These are phyloP conservation scores for Mythimna pallens DNA, from an alignment of 2,888 invertebrate genomes.

Conservation along the genomic window DNA sequence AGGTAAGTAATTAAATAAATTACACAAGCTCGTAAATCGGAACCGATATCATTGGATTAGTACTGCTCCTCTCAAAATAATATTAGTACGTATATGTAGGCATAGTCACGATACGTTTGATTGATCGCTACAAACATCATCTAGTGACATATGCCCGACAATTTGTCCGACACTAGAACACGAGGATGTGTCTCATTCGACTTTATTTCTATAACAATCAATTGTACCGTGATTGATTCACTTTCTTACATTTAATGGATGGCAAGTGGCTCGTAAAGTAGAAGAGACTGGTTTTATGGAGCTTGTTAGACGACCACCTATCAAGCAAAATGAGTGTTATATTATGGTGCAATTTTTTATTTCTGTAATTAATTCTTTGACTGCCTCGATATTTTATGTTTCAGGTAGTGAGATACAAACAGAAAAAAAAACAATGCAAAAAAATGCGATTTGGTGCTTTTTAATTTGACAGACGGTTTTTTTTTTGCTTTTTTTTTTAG, in stretches of 20 bases:
- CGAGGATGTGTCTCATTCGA: slow-evolving; percentile 8
- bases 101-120: slow-evolving; percentile 19
- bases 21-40: too few species aligned
- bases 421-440: too few species aligned
- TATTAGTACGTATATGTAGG: background rate
- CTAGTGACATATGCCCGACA: slow-evolving; percentile 28
- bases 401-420: too few species aligned
- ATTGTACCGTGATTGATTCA: slow-evolving; percentile 41
- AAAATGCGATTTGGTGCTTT: too few species aligned
- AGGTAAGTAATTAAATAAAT: too few species aligned
- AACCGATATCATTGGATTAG: too few species aligned
- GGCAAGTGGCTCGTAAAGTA: slow-evolving; percentile 19
- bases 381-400: too few species aligned
- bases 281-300: background rate
- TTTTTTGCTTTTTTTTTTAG: too few species aligned
- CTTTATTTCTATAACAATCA: slow-evolving; percentile 25
- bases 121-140: slow-evolving; percentile 9
- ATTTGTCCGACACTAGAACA: slow-evolving; percentile 31
- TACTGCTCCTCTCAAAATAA: background rate
- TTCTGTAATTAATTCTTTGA: too few species aligned
- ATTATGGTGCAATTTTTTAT: slow-evolving; percentile 2
- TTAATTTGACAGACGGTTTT: too few species aligned
- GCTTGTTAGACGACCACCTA: background rate
- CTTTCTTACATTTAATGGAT: slow-evolving; percentile 22
- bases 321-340: slow-evolving; percentile 4